Evolutionary conservation across 2,888 invertebrate species (phyloP), one percentile per base, ranked within the genome.

Genomic region (Drosophila nr. fundita): DNA sequence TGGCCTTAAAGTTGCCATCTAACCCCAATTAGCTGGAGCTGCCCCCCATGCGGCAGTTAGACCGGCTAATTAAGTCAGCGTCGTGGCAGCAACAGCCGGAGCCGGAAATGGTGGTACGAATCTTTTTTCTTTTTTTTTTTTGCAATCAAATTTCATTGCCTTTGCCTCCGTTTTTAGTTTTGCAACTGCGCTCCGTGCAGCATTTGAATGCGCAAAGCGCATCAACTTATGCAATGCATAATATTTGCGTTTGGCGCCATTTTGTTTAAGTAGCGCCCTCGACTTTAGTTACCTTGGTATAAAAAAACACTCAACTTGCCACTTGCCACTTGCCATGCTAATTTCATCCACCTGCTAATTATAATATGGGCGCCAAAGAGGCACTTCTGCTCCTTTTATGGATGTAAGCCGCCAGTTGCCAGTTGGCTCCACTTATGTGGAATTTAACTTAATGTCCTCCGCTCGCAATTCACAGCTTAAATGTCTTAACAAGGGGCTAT

Each of bases 121-220:
- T 79, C 66, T 76, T 54, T 83, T 78, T 74, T 78, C 15, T 15
- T 7, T 13, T 13, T 36, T 36, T 36, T 74, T 73, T 78, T 70
- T 68, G 78, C 87, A 80, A 87, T 82, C 87, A 87, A 87, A 87
- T 81, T 87, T 85, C 76, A 85, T 85, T 73, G 85, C 76, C 62
- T 45, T 50, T 50, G 59, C 73, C 65, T 29, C 10, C 32, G 34
- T 13, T 11, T 18, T 54, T 27, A 36, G 36, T 27, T 54, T 60
- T 34, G 49, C 50, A 52, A 29, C 30, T 50, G n/a, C 36, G 34
- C 54, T 18, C 27, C 49, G 49, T 78, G 69, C 74, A 67, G 69
- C 73, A 65, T 82, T 83, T 77, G 73, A 82, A 83, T 82, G 72
- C 62, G 74, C 29, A 52, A 60, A 65, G 70, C 76, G 66, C 74